phyloP scores from a whole-genome alignment of 2,113 vertebrate species.

The Falcunculus frontatus region DNA sequence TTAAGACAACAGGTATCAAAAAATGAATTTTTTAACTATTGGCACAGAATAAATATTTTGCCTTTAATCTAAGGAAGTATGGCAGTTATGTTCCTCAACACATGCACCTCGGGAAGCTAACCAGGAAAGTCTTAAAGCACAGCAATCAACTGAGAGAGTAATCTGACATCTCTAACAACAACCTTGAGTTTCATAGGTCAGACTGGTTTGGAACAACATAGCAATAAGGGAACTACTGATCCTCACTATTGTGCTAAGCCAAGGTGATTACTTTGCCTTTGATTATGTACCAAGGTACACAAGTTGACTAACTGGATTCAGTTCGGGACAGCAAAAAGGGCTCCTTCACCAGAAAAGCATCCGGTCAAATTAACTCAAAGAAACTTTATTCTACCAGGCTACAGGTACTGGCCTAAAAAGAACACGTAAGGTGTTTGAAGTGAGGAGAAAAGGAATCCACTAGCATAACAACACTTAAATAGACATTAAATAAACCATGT shows the following conservation, averaged over 20 bases:
- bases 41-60: background rate
- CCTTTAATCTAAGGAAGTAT: background rate
- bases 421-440: background rate
- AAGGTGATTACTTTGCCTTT: background rate
- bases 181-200: background rate
- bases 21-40: background rate
- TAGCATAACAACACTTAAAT: background rate
- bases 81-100: background rate
- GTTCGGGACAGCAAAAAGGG: background rate
- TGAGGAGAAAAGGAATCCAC: background rate
- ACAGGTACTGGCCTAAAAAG: background rate
- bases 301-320: background rate
- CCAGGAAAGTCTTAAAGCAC: background rate
- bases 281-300: background rate
- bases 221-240: slow-evolving; percentile 13
- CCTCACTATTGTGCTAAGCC: background rate
- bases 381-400: background rate
- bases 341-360: background rate
- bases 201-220: background rate
- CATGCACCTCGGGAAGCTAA: background rate
- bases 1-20: background rate
- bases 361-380: background rate
- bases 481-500: background rate
- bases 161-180: background rate
- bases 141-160: background rate